Evolutionary conservation across 2,888 invertebrate genomes (phyloP), one percentile per base, ranked within the genome.

Genomic region (Ceramica pisi): DNA sequence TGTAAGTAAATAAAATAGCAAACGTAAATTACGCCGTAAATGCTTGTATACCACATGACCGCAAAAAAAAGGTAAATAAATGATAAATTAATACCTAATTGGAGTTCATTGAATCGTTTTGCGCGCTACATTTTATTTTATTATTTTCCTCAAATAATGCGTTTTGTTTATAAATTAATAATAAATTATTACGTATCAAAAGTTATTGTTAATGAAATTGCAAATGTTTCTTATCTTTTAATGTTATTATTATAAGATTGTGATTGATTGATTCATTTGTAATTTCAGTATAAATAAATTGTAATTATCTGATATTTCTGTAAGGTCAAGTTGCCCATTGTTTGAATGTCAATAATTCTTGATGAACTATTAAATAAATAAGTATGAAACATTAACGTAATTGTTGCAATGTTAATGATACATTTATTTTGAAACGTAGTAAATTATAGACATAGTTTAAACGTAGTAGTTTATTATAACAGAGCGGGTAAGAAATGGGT

Each of bases 51-150:
- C 61, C 68, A 65, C 61, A 71, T 62, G n/a, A 78, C 83, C 85
- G 44, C 83, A 85, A 59, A 14, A 38, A 50, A 51, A 50, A 82
- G 53, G 64, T 67, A 73, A 56, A 26, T 57, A 48, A 46, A 57
- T 62, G 23, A 77, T 69, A 77, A 23, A 53, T 53, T n/a, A 56
- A 75, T 60, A 84, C 63, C 23, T 75, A 51, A 62, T 71, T 67
- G 21, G 3, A 77, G 53, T 80, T 78, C 82, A 84, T 75, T 85
- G 84, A 82, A 86, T 53, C 63, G 38, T 63, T 72, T 35, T 84
- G 64, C 76, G 78, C 63, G 50, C 66, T 57, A 77, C 4, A 35
- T 26, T 59, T 55, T 19, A 56, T 44, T 62, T 62, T 67, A 63
- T 68, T 63, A 6, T 82, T 83, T 85, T 85, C 83, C 83, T 85